A percentile compares a stretch with the other conserved stretches of the same genome.
Evolutionary conservation across 2,888 invertebrate species (phyloP).

Genomic region (Adela reaumurella): DNA sequence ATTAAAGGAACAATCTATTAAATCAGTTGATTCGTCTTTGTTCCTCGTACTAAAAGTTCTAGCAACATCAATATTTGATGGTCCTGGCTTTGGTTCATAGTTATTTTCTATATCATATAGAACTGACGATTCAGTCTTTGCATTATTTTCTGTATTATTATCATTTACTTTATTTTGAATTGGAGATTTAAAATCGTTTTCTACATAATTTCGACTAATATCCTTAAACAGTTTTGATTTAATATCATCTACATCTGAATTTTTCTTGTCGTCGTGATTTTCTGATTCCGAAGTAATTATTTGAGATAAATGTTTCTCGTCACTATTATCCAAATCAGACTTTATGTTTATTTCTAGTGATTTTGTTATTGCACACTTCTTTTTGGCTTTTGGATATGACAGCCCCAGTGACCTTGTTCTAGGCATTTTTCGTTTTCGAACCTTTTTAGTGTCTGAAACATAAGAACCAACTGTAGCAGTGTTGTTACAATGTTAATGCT

Average conservation of each 20-base stretch:
- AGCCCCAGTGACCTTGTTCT: conserved; percentile 2
- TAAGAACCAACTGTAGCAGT: no score
- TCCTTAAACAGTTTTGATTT: not conserved
- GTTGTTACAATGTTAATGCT: no score
- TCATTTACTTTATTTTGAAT: not conserved
- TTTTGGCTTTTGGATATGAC: conserved; percentile 4
- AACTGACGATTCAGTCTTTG: conserved; percentile 19
- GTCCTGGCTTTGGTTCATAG: conserved; percentile 33
- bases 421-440: conserved; percentile 40
- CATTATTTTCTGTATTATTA: conserved; percentile 7
- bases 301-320: not conserved
- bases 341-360: conserved; percentile 3
- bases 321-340: conserved; percentile 2
- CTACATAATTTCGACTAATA: not conserved
- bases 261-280: not conserved
- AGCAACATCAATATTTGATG: conserved; percentile 21
- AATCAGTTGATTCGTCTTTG: not conserved
- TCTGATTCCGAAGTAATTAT: not conserved
- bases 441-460: conserved; percentile 38
- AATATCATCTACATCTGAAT: not conserved
- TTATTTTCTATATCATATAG: conserved; percentile 30
- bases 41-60: conserved; percentile 5
- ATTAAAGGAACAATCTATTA: not conserved
- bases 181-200: not conserved
- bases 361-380: conserved; percentile 3